Base-by-base conservation (phyloP, 2,888 invertebrate genomes). In the Lithosia quadra region DNA sequence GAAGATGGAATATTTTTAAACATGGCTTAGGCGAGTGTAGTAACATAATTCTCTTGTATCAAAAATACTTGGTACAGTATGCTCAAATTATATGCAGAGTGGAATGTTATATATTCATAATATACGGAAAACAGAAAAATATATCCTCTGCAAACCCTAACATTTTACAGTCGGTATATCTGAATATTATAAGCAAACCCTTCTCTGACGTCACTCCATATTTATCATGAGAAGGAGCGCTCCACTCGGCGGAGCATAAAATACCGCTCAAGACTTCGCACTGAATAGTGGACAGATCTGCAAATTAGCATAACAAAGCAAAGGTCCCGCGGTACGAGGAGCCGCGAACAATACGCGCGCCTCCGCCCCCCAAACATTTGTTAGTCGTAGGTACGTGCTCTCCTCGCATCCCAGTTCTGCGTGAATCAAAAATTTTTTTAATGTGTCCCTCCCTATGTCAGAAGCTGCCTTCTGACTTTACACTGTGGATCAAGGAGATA, bases 251-350 rank as follows among this genome's bases (percentile, higher is more conserved):
- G 58, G 60, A 73, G 71, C 67, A 73, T 68, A 72, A 75, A 75
- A 71, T 67, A 73, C 68, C 59, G 63, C 70, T 59, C 34, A 57
- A 69, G 63, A 73, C 69, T 72, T 65, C 39, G 58, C 61, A 62
- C 49, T 71, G 75, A 75, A 69, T 69, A 61, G 65, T 69, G 75
- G 71, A 72, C 71, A 78, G 70, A 75, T 70, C 76, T 80, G 67
- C 78, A 71, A 68, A 59, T 78, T 80, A 78, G 60, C 78, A 78
- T 80, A 73, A 78, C 78, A 78, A 78, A 80, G 80, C 63, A 64
- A 71, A 68, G 72, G 67, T 66, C 71, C 58, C 22, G 55, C 63
- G 64, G 61, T 63, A 7, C n/a, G 34, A 34, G 63, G 72, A 68
- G 62, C 75, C 56, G 58, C 68, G 57, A 70, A 79, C 78, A 80